Evolutionary conservation across 2,888 invertebrate genomes (phyloP), one percentile per base, ranked within the genome.

Genomic region (Leucophenga montana): DNA sequence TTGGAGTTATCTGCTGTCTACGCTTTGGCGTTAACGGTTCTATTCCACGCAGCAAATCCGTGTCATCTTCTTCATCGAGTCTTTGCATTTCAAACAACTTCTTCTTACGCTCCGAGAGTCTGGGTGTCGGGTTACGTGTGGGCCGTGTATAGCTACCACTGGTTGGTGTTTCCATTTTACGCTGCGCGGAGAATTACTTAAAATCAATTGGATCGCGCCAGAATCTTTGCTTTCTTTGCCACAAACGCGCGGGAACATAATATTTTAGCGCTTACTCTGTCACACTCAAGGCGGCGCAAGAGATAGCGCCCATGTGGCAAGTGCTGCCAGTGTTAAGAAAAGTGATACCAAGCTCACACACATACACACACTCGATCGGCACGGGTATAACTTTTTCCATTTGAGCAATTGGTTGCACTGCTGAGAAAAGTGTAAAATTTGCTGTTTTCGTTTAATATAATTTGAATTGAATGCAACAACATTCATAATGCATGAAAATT

Each of bases 91-190:
- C 57, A 80, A 94, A 93, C 74, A 93, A 88, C 75, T 91, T 91
- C 75, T 93, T 91, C 80, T 93, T 92, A 33, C 93, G 90, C 75
- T 92, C 92, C 0, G 91, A 90, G 85, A 92, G 89, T 79, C 91
- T 91, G 1, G 92, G 91, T 1, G 93, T 92, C 16, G 85, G 84
- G 54, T 76, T 79, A 33, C 87, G 85, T 22, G 75, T 69, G 9
- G 83, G 71, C 11, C 85, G 85, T 39, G 22, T 27, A 67, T 76
- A 71, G 18, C 77, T 76, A 11, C 75, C 75, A 78, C 73, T 84
- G 71, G 77, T 78, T 9, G 89, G 88, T 33, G 88, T 88, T 67
- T 88, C 87, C 88, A 88, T 88, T 48, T 44, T 8, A 16, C 8
- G 4, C 1, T 6, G 16, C 5, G 5, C 6, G 22, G 16, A 31